Percentiles rank a stretch among this genome's conserved stretches.
Conservation (phyloP, 2,113 vertebrate genomes). For the Microtus richardsoni region DNA sequence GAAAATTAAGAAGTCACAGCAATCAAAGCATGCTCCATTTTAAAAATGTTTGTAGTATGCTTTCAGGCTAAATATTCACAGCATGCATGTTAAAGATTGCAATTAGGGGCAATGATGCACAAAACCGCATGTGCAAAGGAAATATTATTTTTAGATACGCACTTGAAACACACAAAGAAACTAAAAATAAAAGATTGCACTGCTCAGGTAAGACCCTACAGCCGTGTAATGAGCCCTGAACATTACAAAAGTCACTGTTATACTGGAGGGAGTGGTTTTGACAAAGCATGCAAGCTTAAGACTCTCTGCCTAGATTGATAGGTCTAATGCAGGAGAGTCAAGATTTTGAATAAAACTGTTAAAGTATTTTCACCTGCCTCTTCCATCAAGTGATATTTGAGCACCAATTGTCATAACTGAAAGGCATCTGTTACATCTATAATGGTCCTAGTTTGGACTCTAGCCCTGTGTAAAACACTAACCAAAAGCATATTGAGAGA, state of each 20-base stretch:
- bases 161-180: constrained; percentile 70
- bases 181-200: constrained; percentile 70
- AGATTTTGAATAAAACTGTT: background rate
- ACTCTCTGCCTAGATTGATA: background rate
- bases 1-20: constrained; percentile 77
- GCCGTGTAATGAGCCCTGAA: constrained; percentile 26
- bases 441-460: background rate
- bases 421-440: background rate
- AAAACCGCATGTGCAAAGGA: constrained; percentile 71
- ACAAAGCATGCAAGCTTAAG: background rate
- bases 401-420: constrained; percentile 10
- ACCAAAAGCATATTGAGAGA: background rate
- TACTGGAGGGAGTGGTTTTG: background rate
- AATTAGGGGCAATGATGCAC: constrained; percentile 74
- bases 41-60: constrained; percentile 68
- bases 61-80: constrained; percentile 79
- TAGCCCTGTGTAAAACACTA: background rate
- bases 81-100: constrained; percentile 75
- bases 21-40: constrained; percentile 74
- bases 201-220: constrained; percentile 63
- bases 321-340: background rate
- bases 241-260: background rate
- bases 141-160: constrained; percentile 75
- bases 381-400: background rate
- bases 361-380: background rate